These are phyloP conservation scores for Rotaria sp. DNA, from an alignment of 2,888 invertebrate genomes.

Conservation along the genomic window DNA sequence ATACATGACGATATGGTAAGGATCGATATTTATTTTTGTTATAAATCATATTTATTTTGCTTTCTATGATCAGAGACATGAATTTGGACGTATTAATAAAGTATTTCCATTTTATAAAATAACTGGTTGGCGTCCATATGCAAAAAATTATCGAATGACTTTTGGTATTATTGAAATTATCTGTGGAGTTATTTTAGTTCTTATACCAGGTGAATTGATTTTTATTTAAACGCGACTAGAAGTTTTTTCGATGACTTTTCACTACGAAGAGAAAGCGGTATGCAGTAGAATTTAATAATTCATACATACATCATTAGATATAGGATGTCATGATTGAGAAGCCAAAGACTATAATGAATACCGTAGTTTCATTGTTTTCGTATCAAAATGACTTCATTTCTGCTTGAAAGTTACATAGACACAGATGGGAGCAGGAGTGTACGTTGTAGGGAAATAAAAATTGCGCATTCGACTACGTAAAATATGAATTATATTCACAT, in stretches of 20 bases:
- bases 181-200: constrained; percentile 31
- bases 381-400: too few relatives aligned
- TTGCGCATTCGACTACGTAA: too few relatives aligned
- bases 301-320: too few relatives aligned
- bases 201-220: constrained; percentile 15
- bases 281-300: too few relatives aligned
- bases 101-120: constrained; percentile 40
- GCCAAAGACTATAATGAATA: too few relatives aligned
- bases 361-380: too few relatives aligned
- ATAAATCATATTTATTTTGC: not conserved
- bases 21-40: not conserved
- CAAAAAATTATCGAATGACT: constrained; percentile 37
- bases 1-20: constrained; percentile 40
- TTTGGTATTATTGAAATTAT: constrained; percentile 33
- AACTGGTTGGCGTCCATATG: constrained; percentile 39
- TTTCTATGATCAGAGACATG: constrained; percentile 24
- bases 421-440: too few relatives aligned
- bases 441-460: too few relatives aligned
- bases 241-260: not conserved
- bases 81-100: constrained; percentile 40
- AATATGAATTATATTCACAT: too few relatives aligned
- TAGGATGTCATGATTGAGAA: too few relatives aligned
- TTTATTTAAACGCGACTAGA: not conserved
- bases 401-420: too few relatives aligned
- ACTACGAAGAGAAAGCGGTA: too few relatives aligned